Evolutionary conservation across 2,113 vertebrate genomes (phyloP), one percentile per base, ranked within the genome.

Genomic region (Syngnathus scovelli): DNA sequence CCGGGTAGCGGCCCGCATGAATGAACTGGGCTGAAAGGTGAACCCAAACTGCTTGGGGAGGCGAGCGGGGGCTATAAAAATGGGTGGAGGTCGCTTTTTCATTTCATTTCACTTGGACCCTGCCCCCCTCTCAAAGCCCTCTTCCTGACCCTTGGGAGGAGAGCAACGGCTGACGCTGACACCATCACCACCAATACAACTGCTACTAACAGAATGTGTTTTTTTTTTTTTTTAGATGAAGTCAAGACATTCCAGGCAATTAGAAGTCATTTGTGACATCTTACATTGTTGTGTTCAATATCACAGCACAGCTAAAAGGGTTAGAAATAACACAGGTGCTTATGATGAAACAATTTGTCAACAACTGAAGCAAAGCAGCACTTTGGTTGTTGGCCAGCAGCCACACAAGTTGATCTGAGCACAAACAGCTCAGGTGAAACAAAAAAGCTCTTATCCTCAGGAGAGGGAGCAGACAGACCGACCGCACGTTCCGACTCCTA

Each of bases 21-120:
- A 84, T 83, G 76, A 83, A 80, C 67, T 61, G 23, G 51, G 27
- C 83, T 86, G 80, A 85, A 78, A 86, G 75, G 78, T 76, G 81
- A 87, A 84, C 52, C 61, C 68, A 55, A 71, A 62, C 66, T 74
- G 64, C 69, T 46, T 43, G 75, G 76, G 70, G 72, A 72, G 71
- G 54, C 69, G 78, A 58, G 70, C 39, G 49, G 27, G 72, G 44
- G 75, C 55, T 72, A 56, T 41, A 74, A 59, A 76, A 16, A 27
- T 39, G 58, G 72, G 66, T 36, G 68, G 56, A 60, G 52, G 23
- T 61, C 27, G 72, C 63, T 68, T 80, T 83, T 80, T 80, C 61
- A 82, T 77, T 69, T 69, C 72, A 68, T 73, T 73, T 74, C 69
- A 70, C 63, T 38, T 23, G 51, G 7, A 41, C 44, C 48, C 69